phyloP scores from a whole-genome alignment of 2,797 vertebrate genomes.

The Eulemur rubriventer region DNA sequence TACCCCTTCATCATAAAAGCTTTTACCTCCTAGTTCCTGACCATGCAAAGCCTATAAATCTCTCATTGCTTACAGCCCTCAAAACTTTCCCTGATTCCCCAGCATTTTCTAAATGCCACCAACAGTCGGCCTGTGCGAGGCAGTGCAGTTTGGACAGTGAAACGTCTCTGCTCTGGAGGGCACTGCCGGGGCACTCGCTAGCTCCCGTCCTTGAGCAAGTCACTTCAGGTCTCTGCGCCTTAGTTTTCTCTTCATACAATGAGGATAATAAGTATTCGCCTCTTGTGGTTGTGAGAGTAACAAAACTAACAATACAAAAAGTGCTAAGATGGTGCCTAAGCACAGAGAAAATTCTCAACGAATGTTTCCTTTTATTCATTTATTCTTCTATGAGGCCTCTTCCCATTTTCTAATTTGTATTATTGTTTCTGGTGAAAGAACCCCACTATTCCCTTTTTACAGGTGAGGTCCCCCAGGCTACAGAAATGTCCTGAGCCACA shows the following conservation, averaged over 20 bases:
- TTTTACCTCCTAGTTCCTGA: neutral
- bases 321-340: neutral
- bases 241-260: neutral
- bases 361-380: neutral
- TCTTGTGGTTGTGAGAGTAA: neutral
- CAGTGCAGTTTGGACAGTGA: neutral
- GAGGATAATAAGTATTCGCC: neutral
- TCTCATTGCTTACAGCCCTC: rapidly evolving
- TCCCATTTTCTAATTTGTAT: neutral
- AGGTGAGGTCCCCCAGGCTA: neutral
- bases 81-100: neutral
- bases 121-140: neutral
- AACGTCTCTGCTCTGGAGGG: neutral
- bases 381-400: neutral
- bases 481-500: neutral
- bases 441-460: neutral
- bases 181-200: neutral
- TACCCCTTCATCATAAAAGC: neutral
- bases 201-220: neutral
- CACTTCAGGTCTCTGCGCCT: neutral
- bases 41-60: neutral
- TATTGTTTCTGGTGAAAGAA: neutral
- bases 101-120: neutral
- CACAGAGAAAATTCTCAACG: neutral
- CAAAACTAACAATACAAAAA: neutral